Percentiles rank a stretch among this genome's conserved stretches.
phyloP scores from a whole-genome alignment of 2,888 invertebrate genomes.

The Idaea dimidiata region DNA sequence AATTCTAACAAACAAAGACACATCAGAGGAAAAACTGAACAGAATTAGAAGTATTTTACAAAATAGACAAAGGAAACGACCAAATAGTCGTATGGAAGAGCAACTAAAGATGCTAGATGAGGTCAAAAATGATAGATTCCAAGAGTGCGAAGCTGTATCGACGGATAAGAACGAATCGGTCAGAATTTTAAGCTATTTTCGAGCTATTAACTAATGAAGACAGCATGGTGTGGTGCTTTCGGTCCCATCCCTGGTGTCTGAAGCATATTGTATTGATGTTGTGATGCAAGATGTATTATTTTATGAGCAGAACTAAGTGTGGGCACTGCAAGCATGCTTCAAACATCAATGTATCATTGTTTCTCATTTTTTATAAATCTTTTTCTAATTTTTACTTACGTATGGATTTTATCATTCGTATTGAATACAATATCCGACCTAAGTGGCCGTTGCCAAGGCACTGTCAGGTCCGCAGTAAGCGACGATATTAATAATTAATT shows the following conservation, averaged over 20 bases:
- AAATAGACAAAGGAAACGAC: conserved; percentile 47
- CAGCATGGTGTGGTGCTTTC: conserved; percentile 30
- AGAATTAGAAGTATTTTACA: conserved; percentile 52
- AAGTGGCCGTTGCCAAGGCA: too few relatives aligned
- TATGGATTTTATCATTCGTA: background rate
- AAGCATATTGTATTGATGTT: conserved; percentile 22
- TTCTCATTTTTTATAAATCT: background rate
- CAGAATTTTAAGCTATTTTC: conserved; percentile 46
- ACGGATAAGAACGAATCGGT: conserved; percentile 65
- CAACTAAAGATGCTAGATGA: conserved; percentile 64
- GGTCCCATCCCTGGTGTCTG: conserved; percentile 19
- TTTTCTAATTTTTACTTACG: background rate
- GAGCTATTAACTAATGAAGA: conserved; percentile 25
- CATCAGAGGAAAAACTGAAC: conserved; percentile 51
- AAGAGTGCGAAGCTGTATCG: conserved; percentile 57
- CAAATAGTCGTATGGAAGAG: conserved; percentile 65
- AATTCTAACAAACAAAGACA: conserved; percentile 54
- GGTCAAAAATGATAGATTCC: conserved; percentile 59
- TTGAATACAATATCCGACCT: too few relatives aligned
- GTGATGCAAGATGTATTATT: conserved; percentile 26
- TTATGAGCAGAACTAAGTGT: background rate
- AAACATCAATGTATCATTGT: background rate
- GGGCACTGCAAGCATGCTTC: background rate
- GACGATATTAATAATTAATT: background rate
- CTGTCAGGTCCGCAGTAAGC: too few relatives aligned